A percentile compares a stretch with the other conserved stretches of the same genome.
These are phyloP conservation scores for Tenebrosternarchus preto DNA, from an alignment of 2,113 vertebrate genomes.

Conservation along the genomic window DNA sequence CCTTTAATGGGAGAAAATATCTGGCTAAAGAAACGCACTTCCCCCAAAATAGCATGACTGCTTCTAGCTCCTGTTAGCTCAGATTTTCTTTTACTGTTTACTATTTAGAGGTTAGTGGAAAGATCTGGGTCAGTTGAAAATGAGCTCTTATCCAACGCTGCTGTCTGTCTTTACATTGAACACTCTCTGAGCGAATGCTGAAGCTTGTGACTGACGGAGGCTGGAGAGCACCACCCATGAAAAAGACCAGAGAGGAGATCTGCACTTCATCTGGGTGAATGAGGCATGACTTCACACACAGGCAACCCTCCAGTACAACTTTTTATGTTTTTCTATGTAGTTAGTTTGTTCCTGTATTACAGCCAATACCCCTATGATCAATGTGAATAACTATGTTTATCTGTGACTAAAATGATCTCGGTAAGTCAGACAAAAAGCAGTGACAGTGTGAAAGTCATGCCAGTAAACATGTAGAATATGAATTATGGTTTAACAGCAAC, in stretches of 20 bases:
- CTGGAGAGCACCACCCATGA: conserved; percentile 47
- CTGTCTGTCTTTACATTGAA: background rate
- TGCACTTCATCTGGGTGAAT: conserved; percentile 54
- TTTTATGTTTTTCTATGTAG: conserved; percentile 17
- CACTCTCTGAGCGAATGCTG: background rate
- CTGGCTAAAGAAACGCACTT: background rate
- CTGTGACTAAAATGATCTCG: conserved; percentile 21
- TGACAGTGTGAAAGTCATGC: no score
- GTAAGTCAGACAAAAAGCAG: conserved; percentile 8
- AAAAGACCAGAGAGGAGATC: conserved; percentile 51
- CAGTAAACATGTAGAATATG: background rate
- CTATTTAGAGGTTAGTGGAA: background rate
- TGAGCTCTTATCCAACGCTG: background rate
- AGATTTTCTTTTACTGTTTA: background rate
- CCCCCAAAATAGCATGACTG: background rate
- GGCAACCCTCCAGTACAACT: background rate
- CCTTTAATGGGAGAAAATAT: background rate
- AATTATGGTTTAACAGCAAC: background rate
- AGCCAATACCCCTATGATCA: conserved; percentile 36
- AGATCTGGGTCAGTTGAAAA: background rate
- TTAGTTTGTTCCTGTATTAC: conserved; percentile 34
- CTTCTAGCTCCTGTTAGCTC: background rate
- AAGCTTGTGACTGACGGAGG: conserved; percentile 35
- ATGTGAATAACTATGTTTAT: conserved; percentile 6
- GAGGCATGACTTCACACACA: conserved; percentile 43